Conservation (phyloP, 2,113 vertebrate genomes). For the Ibidorhyncha struthersii region DNA sequence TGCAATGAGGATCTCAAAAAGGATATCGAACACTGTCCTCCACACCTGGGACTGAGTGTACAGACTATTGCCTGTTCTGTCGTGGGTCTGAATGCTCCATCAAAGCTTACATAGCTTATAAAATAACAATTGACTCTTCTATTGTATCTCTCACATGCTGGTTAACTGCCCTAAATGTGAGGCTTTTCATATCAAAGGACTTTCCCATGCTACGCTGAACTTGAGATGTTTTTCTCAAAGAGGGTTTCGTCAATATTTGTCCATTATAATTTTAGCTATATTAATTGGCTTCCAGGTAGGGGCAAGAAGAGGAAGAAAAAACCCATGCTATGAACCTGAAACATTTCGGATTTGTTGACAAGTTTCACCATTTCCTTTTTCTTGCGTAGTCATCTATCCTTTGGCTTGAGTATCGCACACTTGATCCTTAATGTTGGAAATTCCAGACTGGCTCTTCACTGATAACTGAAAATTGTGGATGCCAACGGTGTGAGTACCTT, state of each 20-base stretch:
- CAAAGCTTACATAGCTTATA: background rate
- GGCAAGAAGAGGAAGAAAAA: background rate
- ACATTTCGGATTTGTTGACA: background rate
- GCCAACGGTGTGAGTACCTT: background rate
- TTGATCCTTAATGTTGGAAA: background rate
- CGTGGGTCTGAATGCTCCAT: background rate
- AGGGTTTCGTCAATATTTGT: background rate
- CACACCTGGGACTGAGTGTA: background rate
- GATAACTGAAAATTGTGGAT: background rate
- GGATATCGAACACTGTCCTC: background rate
- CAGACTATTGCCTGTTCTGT: background rate
- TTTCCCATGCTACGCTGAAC: background rate
- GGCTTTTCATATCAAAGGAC: background rate
- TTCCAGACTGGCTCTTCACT: background rate
- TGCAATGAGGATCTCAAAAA: background rate
- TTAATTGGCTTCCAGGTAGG: background rate
- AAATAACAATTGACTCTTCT: background rate
- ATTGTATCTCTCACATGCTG: background rate
- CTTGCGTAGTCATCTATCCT: accelerated
- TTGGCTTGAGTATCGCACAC: background rate
- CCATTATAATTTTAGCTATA: background rate
- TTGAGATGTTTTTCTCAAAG: background rate
- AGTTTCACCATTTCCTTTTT: background rate
- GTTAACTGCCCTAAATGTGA: background rate
- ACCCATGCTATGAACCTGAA: background rate